Conservation (phyloP, 2,797 vertebrate genomes). For the Malacoctenus gilli region DNA sequence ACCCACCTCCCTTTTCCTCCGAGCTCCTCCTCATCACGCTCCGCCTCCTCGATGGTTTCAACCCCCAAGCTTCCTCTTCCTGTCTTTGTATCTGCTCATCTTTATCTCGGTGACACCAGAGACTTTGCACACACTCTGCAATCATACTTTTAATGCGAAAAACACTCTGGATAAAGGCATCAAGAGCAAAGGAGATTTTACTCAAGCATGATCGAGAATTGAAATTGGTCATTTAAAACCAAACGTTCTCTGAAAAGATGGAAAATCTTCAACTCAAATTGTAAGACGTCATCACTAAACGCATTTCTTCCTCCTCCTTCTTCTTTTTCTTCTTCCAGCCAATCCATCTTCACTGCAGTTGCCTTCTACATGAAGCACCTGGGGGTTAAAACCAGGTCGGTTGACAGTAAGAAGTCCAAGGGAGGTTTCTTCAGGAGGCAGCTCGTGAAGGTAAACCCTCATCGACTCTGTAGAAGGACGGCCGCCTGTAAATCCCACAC, state of each 20-base stretch:
- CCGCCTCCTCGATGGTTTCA: constrained; percentile 21
- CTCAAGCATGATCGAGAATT: no score
- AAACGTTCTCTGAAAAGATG: no score
- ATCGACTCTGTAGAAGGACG: neutral
- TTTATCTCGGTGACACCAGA: constrained; percentile 7
- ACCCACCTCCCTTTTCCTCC: neutral
- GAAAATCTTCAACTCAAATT: no score
- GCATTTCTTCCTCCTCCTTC: constrained; percentile 10
- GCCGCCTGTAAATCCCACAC: neutral
- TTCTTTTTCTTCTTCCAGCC: no score
- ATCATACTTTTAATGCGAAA: constrained; percentile 10
- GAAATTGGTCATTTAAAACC: no score
- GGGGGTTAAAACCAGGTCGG: constrained; percentile 86
- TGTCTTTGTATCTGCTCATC: constrained; percentile 9
- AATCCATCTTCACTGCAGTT: constrained; percentile 85
- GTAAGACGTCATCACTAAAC: no score
- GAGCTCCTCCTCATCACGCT: constrained; percentile 28
- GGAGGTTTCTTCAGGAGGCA: constrained; percentile 85
- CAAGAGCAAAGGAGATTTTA: neutral
- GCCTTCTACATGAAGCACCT: constrained; percentile 90
- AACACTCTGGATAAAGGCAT: neutral
- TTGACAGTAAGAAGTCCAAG: constrained; percentile 89
- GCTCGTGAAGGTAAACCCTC: constrained; percentile 79
- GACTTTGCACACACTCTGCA: constrained; percentile 1
- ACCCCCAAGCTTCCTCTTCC: constrained; percentile 6